Evolutionary conservation across 2,888 invertebrate genomes (phyloP).

Genomic region (Erpobdella octoculata): DNA sequence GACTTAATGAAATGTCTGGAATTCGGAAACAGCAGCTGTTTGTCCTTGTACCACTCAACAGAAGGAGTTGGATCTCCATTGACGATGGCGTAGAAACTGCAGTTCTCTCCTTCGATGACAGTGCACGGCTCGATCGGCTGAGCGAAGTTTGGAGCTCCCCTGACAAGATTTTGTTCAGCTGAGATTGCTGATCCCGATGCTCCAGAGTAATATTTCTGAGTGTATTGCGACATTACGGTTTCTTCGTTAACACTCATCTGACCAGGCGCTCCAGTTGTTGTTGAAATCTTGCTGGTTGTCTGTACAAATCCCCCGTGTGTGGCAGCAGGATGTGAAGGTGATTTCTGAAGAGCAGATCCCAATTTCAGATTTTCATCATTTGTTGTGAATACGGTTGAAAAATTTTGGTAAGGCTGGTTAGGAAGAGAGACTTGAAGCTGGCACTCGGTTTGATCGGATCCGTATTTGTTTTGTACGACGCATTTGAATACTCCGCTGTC

Average conservation of each 20-base stretch:
- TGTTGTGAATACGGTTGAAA: constrained; percentile 11
- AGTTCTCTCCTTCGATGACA: constrained; percentile 61
- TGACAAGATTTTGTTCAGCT: background rate
- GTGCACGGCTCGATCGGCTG: constrained; percentile 39
- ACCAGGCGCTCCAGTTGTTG: background rate
- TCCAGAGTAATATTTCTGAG: constrained; percentile 17
- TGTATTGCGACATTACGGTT: background rate
- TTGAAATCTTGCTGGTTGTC: background rate
- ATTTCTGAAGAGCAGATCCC: background rate
- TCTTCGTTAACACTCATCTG: background rate
- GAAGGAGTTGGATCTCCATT: constrained; percentile 66
- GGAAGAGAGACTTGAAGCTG: constrained; percentile 29
- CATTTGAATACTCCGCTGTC: constrained; percentile 55
- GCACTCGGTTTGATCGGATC: constrained; percentile 70
- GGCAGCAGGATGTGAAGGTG: background rate
- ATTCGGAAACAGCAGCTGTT: constrained; percentile 40
- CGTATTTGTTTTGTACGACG: constrained; percentile 49
- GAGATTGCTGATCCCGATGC: constrained; percentile 16
- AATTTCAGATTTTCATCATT: background rate
- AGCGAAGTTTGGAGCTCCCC: constrained; percentile 35
- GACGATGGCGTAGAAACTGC: constrained; percentile 69
- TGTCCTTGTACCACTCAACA: constrained; percentile 65
- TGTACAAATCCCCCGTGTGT: background rate
- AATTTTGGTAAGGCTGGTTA: background rate
- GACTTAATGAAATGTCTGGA: constrained; percentile 27